These are phyloP conservation scores for Melanogrammus aeglefinus DNA, from an alignment of 2,797 vertebrate genomes.

Conservation along the genomic window DNA sequence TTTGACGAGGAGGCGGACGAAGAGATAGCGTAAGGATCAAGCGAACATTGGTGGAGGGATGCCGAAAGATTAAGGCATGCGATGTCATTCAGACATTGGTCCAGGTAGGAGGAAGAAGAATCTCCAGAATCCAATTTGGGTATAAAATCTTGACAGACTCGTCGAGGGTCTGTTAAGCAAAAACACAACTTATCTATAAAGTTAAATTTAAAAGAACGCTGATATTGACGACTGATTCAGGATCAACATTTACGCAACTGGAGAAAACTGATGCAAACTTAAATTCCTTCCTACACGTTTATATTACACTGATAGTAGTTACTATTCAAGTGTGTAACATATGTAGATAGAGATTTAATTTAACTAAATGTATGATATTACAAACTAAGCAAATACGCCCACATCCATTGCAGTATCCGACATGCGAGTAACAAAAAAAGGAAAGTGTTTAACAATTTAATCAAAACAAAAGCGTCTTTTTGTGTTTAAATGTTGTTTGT, in stretches of 20 bases:
- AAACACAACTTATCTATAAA: background rate
- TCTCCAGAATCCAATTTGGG: background rate
- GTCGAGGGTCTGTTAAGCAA: background rate
- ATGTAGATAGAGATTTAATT: slow-evolving; percentile 2
- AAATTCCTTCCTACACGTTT: background rate
- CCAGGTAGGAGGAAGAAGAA: background rate
- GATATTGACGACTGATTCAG: background rate
- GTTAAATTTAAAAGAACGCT: background rate
- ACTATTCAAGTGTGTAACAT: background rate
- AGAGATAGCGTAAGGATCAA: slow-evolving; percentile 70
- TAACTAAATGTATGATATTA: background rate
- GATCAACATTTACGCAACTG: background rate
- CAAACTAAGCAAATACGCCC: background rate
- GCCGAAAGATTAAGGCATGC: background rate
- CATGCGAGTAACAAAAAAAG: background rate
- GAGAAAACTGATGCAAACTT: background rate
- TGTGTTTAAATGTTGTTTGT: background rate
- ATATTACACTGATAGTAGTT: background rate
- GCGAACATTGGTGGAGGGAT: background rate
- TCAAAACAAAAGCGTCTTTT: background rate
- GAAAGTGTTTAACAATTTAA: background rate
- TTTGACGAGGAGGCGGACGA: slow-evolving; percentile 86
- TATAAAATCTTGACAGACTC: background rate
- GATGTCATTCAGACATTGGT: background rate
- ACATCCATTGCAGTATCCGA: background rate